A percentile compares a stretch with the other conserved stretches of the same genome.
These are phyloP conservation scores for Plectrocnemia conspersa DNA, from an alignment of 1,140 invertebrate species.

Conservation along the genomic window DNA sequence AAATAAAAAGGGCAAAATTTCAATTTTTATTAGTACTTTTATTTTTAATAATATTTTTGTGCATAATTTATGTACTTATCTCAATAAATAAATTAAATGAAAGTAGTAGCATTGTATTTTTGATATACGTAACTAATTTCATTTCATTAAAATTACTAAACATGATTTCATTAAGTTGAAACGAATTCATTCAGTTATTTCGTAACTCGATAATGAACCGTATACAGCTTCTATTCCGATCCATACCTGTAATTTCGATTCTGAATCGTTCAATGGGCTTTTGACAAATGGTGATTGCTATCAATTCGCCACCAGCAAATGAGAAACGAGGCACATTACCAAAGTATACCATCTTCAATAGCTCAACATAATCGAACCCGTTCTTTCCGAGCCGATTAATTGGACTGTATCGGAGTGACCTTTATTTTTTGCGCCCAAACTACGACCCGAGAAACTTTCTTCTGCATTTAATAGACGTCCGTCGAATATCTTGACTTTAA, in stretches of 20 bases:
- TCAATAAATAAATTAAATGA: too few relatives aligned
- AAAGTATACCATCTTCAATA: not conserved
- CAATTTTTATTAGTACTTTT: too few relatives aligned
- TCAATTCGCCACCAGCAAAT: not conserved
- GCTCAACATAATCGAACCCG: not conserved
- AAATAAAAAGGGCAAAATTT: too few relatives aligned
- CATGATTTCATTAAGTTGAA: too few relatives aligned
- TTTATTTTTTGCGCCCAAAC: not conserved
- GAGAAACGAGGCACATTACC: not conserved
- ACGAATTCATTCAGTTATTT: slow-evolving; percentile 3
- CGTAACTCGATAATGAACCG: slow-evolving; percentile 6
- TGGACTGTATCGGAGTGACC: not conserved
- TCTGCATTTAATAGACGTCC: not conserved
- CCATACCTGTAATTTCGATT: not conserved
- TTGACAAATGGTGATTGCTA: slow-evolving; percentile 5
- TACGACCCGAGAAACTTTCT: not conserved
- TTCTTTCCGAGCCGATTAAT: not conserved
- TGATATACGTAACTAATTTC: too few relatives aligned
- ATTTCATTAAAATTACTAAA: too few relatives aligned
- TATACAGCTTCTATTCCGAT: not conserved
- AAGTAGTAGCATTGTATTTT: too few relatives aligned
- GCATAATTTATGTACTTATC: too few relatives aligned
- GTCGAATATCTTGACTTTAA: too few relatives aligned
- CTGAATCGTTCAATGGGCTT: not conserved
- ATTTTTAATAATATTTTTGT: too few relatives aligned